Conservation (phyloP, 2,888 invertebrate species). For the Drepana falcataria region DNA sequence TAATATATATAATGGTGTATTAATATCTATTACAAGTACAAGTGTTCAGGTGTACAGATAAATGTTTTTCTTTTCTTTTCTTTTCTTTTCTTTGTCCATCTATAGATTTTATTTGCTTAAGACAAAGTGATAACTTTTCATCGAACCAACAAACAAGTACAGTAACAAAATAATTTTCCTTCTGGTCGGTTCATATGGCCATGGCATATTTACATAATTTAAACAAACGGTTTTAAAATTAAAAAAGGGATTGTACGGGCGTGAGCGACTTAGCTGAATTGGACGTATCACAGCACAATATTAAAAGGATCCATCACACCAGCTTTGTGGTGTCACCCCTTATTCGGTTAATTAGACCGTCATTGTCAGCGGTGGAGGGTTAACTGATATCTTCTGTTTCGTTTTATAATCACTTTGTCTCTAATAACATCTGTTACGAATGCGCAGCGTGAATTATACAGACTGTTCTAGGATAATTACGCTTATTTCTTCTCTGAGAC, state of each 20-base stretch:
- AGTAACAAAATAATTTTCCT: no score
- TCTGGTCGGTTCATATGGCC: no score
- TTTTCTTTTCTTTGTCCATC: no score
- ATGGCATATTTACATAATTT: not conserved
- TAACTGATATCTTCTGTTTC: slow-evolving; percentile 35
- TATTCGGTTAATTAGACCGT: slow-evolving; percentile 69
- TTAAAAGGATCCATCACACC: slow-evolving; percentile 74
- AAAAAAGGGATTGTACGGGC: slow-evolving; percentile 39
- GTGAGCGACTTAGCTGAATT: slow-evolving; percentile 29
- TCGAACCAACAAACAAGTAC: no score
- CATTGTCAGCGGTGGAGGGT: slow-evolving; percentile 57
- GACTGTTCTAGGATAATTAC: no score
- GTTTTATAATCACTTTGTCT: slow-evolving; percentile 47
- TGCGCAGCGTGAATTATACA: not conserved
- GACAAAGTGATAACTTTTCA: no score
- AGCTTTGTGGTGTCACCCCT: slow-evolving; percentile 73
- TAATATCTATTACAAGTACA: no score
- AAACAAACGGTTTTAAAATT: slow-evolving; percentile 21
- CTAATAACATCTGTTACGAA: slow-evolving; percentile 29
- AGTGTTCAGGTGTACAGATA: no score
- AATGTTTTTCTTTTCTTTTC: no score
- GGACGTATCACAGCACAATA: slow-evolving; percentile 49
- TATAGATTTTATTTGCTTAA: no score
- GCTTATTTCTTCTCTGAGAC: no score
- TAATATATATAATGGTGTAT: no score